Conservation (phyloP, 2,888 invertebrate species). For the Trissolcus japonicus region DNA sequence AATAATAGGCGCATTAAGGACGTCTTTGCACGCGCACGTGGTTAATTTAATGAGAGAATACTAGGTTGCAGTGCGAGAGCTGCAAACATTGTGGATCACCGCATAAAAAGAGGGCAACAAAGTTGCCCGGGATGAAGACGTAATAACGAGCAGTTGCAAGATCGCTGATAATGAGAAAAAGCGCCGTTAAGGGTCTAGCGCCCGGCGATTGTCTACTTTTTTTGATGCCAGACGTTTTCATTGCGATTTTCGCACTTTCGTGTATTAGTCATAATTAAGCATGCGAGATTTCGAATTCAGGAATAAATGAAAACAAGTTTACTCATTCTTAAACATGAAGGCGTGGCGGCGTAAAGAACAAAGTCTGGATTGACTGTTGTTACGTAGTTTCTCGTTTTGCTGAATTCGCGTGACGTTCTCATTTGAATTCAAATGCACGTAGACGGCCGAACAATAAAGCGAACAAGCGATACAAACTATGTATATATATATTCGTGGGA, state of each 20-base stretch:
- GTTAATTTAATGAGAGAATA: constrained; percentile 47
- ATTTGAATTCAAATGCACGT: constrained; percentile 41
- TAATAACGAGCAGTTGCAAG: constrained; percentile 40
- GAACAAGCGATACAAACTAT: constrained; percentile 17
- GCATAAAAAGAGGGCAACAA: constrained; percentile 43
- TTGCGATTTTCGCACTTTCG: constrained; percentile 4
- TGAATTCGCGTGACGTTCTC: constrained; percentile 28
- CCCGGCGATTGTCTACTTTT: constrained; percentile 9
- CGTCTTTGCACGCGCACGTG: constrained; percentile 43
- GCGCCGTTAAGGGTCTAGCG: constrained; percentile 17
- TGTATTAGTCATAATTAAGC: constrained; percentile 3
- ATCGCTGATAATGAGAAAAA: constrained; percentile 42
- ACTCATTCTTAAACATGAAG: not conserved
- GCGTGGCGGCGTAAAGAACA: constrained; percentile 12
- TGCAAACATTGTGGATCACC: constrained; percentile 39
- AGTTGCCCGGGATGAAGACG: constrained; percentile 44
- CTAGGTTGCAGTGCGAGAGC: constrained; percentile 17
- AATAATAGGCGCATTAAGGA: constrained; percentile 48
- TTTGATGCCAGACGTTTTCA: constrained; percentile 8
- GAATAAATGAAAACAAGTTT: constrained; percentile 1
- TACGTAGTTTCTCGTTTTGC: constrained; percentile 23
- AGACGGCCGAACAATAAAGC: constrained; percentile 8
- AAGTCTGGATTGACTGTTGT: constrained; percentile 36
- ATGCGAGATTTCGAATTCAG: not conserved
- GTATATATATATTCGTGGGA: not conserved